These are phyloP conservation scores for Tamias sibiricus DNA, from an alignment of 2,113 vertebrate genomes.

Conservation along the genomic window DNA sequence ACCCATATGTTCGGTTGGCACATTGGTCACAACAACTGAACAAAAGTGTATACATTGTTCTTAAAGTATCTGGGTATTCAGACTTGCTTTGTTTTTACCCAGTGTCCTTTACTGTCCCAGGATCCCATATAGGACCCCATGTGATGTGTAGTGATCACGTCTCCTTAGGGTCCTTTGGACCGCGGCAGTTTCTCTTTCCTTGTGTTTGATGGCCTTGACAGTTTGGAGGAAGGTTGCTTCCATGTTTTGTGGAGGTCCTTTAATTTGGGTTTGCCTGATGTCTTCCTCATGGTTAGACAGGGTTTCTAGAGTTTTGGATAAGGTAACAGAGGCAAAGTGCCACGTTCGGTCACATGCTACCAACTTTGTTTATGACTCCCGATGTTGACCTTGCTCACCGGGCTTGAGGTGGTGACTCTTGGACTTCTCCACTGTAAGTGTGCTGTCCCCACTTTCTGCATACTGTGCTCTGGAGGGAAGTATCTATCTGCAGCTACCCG, in stretches of 20 bases:
- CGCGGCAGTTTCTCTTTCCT: not conserved
- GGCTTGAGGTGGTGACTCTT: not conserved
- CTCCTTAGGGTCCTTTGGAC: not conserved
- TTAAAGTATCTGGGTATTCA: not conserved
- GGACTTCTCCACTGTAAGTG: not conserved
- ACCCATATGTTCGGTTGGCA: not conserved
- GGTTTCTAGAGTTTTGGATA: not conserved
- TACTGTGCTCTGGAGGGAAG: not conserved
- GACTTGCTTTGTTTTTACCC: not conserved
- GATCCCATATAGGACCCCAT: not conserved
- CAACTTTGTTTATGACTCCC: not conserved
- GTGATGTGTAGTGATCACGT: not conserved
- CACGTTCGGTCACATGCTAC: not conserved
- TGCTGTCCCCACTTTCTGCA: too few relatives aligned
- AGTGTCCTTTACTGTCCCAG: not conserved
- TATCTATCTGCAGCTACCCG: too few relatives aligned
- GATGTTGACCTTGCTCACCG: not conserved
- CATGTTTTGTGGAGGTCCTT: not conserved
- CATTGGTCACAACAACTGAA: too few relatives aligned
- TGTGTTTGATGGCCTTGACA: not conserved
- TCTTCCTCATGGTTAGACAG: not conserved
- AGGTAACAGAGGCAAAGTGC: too few relatives aligned
- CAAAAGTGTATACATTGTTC: not conserved
- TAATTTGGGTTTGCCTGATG: not conserved
- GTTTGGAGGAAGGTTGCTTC: not conserved